Base-by-base conservation (phyloP, 2,888 invertebrate species). In the Aspidiotus destructor region DNA sequence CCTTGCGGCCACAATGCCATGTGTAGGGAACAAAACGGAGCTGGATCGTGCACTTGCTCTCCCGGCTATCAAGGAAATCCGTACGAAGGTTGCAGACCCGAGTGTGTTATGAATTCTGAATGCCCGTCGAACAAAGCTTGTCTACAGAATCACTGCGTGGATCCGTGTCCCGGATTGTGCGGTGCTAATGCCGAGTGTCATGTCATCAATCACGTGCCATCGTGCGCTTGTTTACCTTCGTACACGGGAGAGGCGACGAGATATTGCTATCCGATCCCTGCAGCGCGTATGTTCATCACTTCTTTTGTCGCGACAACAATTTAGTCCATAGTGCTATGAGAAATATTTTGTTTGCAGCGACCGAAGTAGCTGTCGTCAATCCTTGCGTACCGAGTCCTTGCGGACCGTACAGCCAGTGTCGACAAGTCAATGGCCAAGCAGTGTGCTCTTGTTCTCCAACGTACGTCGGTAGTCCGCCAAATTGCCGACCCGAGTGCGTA, bases 81-180 rank as follows among this genome's bases (percentile, higher is more conserved):
- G 15, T 82, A 82, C 71, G 80, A 81, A 74, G 81, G 81, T 10
- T 83, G 83, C 71, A 77, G 82, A 70, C 83, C 83, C 8, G 82
- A 83, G 75, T 83, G 83, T 74, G 75, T 80, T 1, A 72, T 81
- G 42, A 81, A 80, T 73, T 80, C 81, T 1, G 84, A 84, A 71
- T 85, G 85, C 73, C 76, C 81, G 2, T 78, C 80, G 16, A 80
- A 81, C 72, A 78, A 77, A 72, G 81, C 83, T 69, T 85, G 85
- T 72, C 75, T 81, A 8, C 79, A 79, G 70, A 81, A 80, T 53
- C 82, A 82, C 73, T 85, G 85, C 73, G 76, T 77, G 70, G 81
- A 83, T 75, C 83, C 84, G 41, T 84, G 84, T 71, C 81, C 81
- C 2, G 83, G 82, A 70, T 80, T 81, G 10, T 84, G 80, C 72